Evolutionary conservation across 2,113 vertebrate species (phyloP).

Genomic region (Dipodomys stephensi): DNA sequence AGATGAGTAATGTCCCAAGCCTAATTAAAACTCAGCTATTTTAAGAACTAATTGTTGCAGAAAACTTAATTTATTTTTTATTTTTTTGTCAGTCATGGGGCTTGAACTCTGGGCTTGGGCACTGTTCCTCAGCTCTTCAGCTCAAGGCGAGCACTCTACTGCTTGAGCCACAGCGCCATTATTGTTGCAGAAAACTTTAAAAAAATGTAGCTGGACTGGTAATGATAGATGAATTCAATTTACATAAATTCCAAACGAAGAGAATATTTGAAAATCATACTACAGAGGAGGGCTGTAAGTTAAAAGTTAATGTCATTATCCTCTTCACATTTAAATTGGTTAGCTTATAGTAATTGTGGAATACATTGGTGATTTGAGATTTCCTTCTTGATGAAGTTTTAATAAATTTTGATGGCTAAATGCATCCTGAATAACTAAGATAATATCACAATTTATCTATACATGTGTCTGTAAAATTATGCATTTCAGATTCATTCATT

Average conservation of each 20-base stretch:
- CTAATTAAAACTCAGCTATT: slow-evolving; percentile 95
- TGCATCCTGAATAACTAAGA: slow-evolving; percentile 64
- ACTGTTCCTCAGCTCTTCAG: no score
- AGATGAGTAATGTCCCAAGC: slow-evolving; percentile 86
- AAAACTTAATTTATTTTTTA: slow-evolving; percentile 89
- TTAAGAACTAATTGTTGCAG: slow-evolving; percentile 95
- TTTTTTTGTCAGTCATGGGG: no score
- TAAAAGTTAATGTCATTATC: slow-evolving; percentile 97
- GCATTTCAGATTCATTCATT: neutral
- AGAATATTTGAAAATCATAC: slow-evolving; percentile 96
- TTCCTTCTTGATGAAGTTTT: slow-evolving; percentile 89
- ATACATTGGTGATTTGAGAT: slow-evolving; percentile 93
- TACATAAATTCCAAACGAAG: slow-evolving; percentile 96
- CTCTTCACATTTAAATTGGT: slow-evolving; percentile 93
- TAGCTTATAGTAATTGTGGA: slow-evolving; percentile 94
- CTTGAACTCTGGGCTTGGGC: no score
- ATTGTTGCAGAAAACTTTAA: no score
- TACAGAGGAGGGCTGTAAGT: slow-evolving; percentile 96
- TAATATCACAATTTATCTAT: slow-evolving; percentile 79
- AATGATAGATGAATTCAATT: slow-evolving; percentile 98
- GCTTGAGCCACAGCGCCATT: no score
- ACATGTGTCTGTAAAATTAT: neutral
- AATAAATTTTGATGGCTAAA: slow-evolving; percentile 90
- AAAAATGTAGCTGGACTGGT: slow-evolving; percentile 91
- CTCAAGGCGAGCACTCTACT: no score